Evolutionary conservation across 2,888 invertebrate genomes (phyloP).

Genomic region (Drosophila neonasuta): DNA sequence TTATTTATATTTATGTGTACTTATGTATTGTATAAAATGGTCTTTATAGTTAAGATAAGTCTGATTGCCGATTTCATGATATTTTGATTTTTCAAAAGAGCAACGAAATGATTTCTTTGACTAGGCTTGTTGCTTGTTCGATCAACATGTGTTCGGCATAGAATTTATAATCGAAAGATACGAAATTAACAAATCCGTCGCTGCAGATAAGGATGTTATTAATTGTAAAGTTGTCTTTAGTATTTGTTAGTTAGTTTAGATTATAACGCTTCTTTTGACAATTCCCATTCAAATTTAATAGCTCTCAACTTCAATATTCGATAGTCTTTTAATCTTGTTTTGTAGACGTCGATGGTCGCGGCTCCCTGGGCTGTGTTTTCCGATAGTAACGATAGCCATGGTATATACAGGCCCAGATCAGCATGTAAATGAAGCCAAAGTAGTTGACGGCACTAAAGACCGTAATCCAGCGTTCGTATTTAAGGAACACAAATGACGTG

Average conservation of each 20-base stretch:
- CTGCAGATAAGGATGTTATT: conserved; percentile 20
- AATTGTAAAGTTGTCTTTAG: conserved; percentile 1
- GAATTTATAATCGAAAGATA: conserved; percentile 17
- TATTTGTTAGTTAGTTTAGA: conserved; percentile 2
- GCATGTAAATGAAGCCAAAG: conserved; percentile 87
- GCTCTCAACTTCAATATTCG: not conserved
- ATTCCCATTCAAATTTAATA: conserved; percentile 3
- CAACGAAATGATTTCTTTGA: conserved; percentile 41
- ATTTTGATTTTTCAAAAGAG: conserved; percentile 21
- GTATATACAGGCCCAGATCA: conserved; percentile 83
- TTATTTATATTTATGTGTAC: conserved; percentile 23
- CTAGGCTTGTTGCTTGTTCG: conserved; percentile 42
- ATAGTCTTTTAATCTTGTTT: conserved; percentile 36
- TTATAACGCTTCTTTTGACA: conserved; percentile 12
- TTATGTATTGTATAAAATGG: conserved; percentile 48
- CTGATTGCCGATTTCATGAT: conserved; percentile 29
- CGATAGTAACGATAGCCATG: conserved; percentile 48
- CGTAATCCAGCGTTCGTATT: conserved; percentile 86
- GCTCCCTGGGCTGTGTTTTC: not conserved
- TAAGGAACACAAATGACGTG: conserved; percentile 88
- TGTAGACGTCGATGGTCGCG: not conserved
- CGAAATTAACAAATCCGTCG: conserved; percentile 29
- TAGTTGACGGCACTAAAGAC: conserved; percentile 87
- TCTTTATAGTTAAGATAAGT: conserved; percentile 59
- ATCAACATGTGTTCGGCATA: conserved; percentile 37